Evolutionary conservation across 1,140 invertebrate genomes (phyloP).

Genomic region (Psix sp.): DNA sequence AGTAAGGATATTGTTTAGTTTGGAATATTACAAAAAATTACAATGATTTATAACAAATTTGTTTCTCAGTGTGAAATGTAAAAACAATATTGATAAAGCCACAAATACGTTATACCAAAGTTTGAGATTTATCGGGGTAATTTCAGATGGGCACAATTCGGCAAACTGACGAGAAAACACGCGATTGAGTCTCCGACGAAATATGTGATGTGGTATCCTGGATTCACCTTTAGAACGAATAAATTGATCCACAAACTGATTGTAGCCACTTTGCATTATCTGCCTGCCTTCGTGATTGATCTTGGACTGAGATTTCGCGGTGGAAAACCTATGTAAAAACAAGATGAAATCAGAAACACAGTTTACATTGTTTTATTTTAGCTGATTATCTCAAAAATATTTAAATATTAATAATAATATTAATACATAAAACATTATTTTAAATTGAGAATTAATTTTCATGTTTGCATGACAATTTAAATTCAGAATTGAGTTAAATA

Average conservation of each 20-base stretch:
- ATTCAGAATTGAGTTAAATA: too few species aligned
- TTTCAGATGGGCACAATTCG: conserved; percentile 87
- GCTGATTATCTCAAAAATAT: too few species aligned
- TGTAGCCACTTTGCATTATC: conserved; percentile 84
- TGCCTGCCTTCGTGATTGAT: conserved; percentile 89
- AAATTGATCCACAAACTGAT: conserved; percentile 84
- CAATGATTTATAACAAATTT: too few species aligned
- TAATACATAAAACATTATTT: conserved; percentile 6
- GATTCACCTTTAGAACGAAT: conserved; percentile 86
- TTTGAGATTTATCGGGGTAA: not conserved
- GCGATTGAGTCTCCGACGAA: conserved; percentile 86
- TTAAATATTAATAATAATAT: not conserved
- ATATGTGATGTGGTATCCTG: conserved; percentile 92
- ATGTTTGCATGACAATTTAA: too few species aligned
- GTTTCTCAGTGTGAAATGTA: too few species aligned
- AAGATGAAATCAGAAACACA: not conserved
- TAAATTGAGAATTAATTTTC: too few species aligned
- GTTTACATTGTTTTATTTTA: too few species aligned
- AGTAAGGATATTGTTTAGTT: too few species aligned
- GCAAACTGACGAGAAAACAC: conserved; percentile 82
- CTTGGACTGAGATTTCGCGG: conserved; percentile 83
- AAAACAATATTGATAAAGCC: too few species aligned
- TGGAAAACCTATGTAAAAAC: conserved; percentile 84
- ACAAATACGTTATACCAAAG: too few species aligned
- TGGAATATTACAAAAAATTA: too few species aligned